Evolutionary conservation across 2,888 invertebrate species (phyloP), one percentile per base, ranked within the genome.

Genomic region (Parnassius smintheus): DNA sequence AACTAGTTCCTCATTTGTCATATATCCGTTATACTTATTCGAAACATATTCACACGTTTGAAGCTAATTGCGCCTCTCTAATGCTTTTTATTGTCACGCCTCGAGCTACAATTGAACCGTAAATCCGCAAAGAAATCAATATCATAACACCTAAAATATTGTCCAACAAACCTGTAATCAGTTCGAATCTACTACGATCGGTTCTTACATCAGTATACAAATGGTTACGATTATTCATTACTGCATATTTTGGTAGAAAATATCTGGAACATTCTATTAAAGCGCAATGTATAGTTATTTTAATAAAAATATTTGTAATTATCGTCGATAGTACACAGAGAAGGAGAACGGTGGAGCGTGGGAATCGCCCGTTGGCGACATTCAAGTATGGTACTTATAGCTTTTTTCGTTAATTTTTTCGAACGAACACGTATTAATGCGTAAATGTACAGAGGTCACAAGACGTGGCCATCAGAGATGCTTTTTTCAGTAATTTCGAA

Each of bases 291-390:
- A 63, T 51, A 41, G 49, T 13, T n/a, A 22, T 48, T 45, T 41
- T 50, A 25, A 52, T 18, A 11, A 45, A 25, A 48, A 56, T 12
- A 54, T 66, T 50, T 48, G 56, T 57, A 1, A 13, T 48, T n/a
- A 54, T 71, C 62, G 49, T 62, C 61, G 61, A 48, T 67, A 59
- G 70, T 71, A 66, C 59, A 44, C 66, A 49, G 57, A 41, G 62
- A 69, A 63, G 70, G 72, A 69, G 71, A 69, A 67, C 69, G 70
- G 70, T 70, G 18, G 68, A 56, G 72, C 84, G 87, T 88, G 87
- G 81, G 87, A 88, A 86, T 83, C 66, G 76, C 85, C 86, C 81
- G 71, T 76, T 78, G 86, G 86, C 85, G 83, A 85, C 71, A 71
- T 62, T 56, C 55, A 61, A 56, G 57, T 54, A 54, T 59, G 60